Evolutionary conservation across 1,140 invertebrate genomes (phyloP), one percentile per base, ranked within the genome.

Genomic region (Dendrolimus kikuchii): DNA sequence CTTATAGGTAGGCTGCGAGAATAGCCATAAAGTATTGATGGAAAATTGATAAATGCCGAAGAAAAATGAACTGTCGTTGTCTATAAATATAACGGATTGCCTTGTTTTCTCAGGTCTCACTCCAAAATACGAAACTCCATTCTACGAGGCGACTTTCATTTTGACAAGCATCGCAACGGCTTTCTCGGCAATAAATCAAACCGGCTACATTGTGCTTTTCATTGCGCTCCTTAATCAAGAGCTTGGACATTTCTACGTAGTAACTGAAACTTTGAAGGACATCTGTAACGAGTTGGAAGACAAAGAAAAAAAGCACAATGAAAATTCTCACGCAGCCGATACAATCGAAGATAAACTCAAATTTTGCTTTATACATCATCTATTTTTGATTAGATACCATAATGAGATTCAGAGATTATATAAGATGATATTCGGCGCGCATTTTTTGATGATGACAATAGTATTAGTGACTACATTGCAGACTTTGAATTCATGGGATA

Each of bases 101-200:
- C 6, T 52, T 6, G 42, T 44, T 41, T 52, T 62, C 56, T 9
- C 62, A 72, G 69, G 69, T 39, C 51, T 72, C 6, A 39, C 45
- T 48, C 55, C 59, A 7, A 66, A 64, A 57, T 64, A 72, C 41
- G 59, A 64, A 47, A 68, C 57, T 5, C 69, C 69, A 46, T 66
- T 49, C 50, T 71, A 54, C 58, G 62, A 68, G 62, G 55, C 56
- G 47, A 56, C 66, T 39, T 72, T 66, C 43, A 46, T 52, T 0
- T 6, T 72, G 40, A 72, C 62, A 6, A 52, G 40, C 9, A 8
- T 66, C 7, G 66, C 57, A 5, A 65, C 66, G 2, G 48, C 44
- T 5, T 72, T 72, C 49, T 72, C 69, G 6, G 69, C 58, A 9
- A 60, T 66, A 23, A 72, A 69, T 46, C 66, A 68, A 50, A 72